Evolutionary conservation across 2,797 vertebrate species (phyloP).

Genomic region (Rhinella marina): DNA sequence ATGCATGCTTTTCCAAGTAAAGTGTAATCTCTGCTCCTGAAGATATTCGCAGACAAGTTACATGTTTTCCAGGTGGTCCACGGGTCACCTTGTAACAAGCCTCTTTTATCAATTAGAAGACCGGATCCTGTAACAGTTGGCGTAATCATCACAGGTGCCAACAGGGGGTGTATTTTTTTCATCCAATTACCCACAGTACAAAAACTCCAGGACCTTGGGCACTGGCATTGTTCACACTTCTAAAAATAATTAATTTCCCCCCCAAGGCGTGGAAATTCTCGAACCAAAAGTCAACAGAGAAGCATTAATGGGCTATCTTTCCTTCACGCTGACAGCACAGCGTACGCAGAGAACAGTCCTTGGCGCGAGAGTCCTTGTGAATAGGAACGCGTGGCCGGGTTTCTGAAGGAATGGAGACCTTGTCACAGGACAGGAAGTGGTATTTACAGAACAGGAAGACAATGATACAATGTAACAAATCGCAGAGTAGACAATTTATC

Average conservation of each 20-base stretch:
- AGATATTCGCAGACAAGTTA: not conserved
- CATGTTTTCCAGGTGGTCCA: not conserved
- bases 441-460: too few relatives aligned
- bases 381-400: not conserved
- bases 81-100: conserved; percentile 39
- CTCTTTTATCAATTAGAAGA: conserved; percentile 36
- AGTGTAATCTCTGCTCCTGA: not conserved
- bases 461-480: not conserved
- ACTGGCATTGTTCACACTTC: conserved; percentile 41
- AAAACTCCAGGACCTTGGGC: conserved; percentile 15
- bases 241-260: conserved; percentile 55
- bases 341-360: not conserved
- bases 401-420: conserved; percentile 2
- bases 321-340: conserved; percentile 15
- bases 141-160: conserved; percentile 38
- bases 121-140: conserved; percentile 26
- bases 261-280: conserved; percentile 29
- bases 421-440: not conserved
- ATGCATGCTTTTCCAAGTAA: not conserved
- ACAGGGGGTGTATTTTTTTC: conserved; percentile 9
- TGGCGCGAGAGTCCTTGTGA: conserved; percentile 21
- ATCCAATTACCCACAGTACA: conserved; percentile 35
- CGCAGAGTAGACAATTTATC: not conserved
- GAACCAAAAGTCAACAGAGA: conserved; percentile 26
- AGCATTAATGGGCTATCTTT: conserved; percentile 47